A percentile compares a stretch with the other conserved stretches of the same genome.
Evolutionary conservation across 2,113 vertebrate genomes (phyloP).

Genomic region (Syngnathoides biaculeatus): DNA sequence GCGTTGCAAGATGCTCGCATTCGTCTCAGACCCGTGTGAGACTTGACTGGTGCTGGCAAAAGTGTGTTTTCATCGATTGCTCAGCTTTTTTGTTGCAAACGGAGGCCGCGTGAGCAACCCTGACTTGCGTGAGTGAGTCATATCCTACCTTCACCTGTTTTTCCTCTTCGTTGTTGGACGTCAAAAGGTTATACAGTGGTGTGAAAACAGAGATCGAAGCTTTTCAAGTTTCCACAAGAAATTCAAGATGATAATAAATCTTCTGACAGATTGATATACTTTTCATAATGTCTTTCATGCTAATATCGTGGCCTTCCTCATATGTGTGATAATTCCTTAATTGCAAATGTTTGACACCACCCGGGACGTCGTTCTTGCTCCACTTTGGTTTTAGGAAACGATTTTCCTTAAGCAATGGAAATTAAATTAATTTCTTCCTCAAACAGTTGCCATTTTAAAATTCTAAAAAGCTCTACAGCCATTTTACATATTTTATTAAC

Average conservation of each 20-base stretch:
- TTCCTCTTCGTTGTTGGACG: neutral
- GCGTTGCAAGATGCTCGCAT: too few relatives aligned
- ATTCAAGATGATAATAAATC: neutral
- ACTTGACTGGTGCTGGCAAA: neutral
- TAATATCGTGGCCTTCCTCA: too few relatives aligned
- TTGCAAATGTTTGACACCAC: too few relatives aligned
- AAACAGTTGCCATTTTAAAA: too few relatives aligned
- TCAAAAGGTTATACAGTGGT: neutral
- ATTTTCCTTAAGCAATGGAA: too few relatives aligned
- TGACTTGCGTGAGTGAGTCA: neutral
- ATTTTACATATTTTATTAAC: too few relatives aligned
- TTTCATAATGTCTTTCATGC: neutral
- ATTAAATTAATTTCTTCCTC: too few relatives aligned
- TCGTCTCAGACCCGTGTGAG: too few relatives aligned
- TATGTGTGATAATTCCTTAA: too few relatives aligned
- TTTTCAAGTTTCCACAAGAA: neutral
- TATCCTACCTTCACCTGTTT: neutral
- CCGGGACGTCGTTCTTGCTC: too few relatives aligned
- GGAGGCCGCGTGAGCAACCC: neutral
- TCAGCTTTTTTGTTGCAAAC: neutral
- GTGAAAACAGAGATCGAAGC: neutral
- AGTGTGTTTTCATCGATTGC: neutral
- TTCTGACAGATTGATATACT: neutral
- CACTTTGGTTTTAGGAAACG: too few relatives aligned
- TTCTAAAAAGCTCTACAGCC: too few relatives aligned